Evolutionary conservation across 2,888 invertebrate species (phyloP).

Genomic region (Zygothrica quintamaculata): DNA sequence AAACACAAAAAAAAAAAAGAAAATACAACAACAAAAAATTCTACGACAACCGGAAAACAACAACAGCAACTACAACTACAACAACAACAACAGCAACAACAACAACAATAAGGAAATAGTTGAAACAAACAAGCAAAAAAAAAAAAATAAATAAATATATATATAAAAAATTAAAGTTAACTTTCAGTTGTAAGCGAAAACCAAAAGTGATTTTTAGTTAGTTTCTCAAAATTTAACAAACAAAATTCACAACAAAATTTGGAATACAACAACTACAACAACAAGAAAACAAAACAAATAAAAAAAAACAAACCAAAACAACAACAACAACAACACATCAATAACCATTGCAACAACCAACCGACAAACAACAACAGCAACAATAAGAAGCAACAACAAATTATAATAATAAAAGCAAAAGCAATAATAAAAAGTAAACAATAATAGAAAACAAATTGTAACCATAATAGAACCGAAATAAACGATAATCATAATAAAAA

Average conservation of each 20-base stretch:
- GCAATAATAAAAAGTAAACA: conserved; percentile 31
- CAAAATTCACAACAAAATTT: conserved; percentile 84
- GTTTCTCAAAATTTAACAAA: conserved; percentile 84
- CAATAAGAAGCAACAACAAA: conserved; percentile 21
- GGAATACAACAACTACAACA: conserved; percentile 80
- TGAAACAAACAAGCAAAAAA: conserved; percentile 39
- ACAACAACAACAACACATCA: conserved; percentile 51
- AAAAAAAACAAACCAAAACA: conserved; percentile 46
- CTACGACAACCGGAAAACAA: conserved; percentile 57
- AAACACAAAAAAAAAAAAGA: conserved; percentile 50
- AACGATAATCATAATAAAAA: conserved; percentile 40
- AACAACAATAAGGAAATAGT: conserved; percentile 47
- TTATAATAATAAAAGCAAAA: conserved; percentile 37
- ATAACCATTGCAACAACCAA: conserved; percentile 51
- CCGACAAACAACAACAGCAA: conserved; percentile 59
- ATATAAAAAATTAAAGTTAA: conserved; percentile 67
- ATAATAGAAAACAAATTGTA: conserved; percentile 61
- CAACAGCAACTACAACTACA: conserved; percentile 44
- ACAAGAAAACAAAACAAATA: conserved; percentile 51
- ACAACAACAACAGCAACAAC: conserved; percentile 52
- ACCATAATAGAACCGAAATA: conserved; percentile 62
- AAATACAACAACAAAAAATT: conserved; percentile 40
- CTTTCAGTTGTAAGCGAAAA: conserved; percentile 79
- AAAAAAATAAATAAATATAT: conserved; percentile 27
- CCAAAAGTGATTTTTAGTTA: conserved; percentile 82